Base-by-base conservation (phyloP, 2,888 invertebrate species). In the Trachelus stipa region DNA sequence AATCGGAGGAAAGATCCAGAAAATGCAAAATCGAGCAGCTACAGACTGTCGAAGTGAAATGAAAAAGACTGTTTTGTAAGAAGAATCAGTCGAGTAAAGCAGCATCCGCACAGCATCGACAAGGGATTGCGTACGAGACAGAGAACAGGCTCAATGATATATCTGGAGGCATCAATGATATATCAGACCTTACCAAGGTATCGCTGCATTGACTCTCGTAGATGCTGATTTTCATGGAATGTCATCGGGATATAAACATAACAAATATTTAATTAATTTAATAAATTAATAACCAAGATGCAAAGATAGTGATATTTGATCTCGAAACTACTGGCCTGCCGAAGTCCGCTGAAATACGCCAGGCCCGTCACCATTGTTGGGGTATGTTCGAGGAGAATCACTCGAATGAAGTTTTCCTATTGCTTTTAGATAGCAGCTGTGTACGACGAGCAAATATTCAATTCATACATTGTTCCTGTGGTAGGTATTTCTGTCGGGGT, bases 251-350 rank as follows among this genome's bases (percentile, higher is more conserved):
- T 30, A 69, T 68, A 30, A 31, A 68, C n/a, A n/a, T 68, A 35
- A 35, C 33, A 31, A 34, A 68, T 56, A 77, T n/a, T n/a, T n/a
- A n/a, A n/a, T n/a, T n/a, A n/a, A n/a, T n/a, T n/a, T n/a, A n/a
- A n/a, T n/a, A n/a, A n/a, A n/a, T n/a, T n/a, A n/a, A n/a, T 74
- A 40, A 40, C 34, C 23, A 23, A 12, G 12, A 77, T 74, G 11
- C 35, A 11, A 34, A 30, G 34, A n/a, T 75, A 33, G 75, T 77
- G 11, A 75, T 71, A 15, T 75, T 71, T 30, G 30, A 78, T 73
- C 30, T 78, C 31, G 73, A 77, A 71, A 73, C 78, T 12, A 69
- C 75, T 12, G 78, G 78, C 23, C 68, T 75, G 9, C 30, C 71
- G 34, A 78, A 73, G 1, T 31, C 71, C 11, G 69, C 73, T n/a